These are phyloP conservation scores for Hoplostethus atlanticus DNA, from an alignment of 2,797 vertebrate species.

Conservation along the genomic window DNA sequence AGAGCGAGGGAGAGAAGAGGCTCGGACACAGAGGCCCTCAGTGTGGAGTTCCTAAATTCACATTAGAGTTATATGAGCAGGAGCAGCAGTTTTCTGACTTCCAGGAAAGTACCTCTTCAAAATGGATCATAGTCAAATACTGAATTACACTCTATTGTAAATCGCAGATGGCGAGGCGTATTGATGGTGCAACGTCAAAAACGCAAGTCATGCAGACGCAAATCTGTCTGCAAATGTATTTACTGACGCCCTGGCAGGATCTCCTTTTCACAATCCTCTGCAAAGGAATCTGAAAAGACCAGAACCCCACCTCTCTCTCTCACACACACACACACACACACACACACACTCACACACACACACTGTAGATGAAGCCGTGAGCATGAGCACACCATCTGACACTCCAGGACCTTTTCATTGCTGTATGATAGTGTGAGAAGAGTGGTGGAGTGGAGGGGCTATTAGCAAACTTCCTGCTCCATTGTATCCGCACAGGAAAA, in stretches of 20 bases:
- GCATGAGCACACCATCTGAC: slow-evolving; percentile 56
- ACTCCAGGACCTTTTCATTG: slow-evolving; percentile 51
- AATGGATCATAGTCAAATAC: slow-evolving; percentile 54
- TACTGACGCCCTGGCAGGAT: slow-evolving; percentile 68
- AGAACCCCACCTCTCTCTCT: slow-evolving; percentile 6
- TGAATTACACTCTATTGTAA: slow-evolving; percentile 46
- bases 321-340: no score
- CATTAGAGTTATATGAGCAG: slow-evolving; percentile 57
- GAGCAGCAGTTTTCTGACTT: slow-evolving; percentile 46
- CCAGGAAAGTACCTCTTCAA: slow-evolving; percentile 62
- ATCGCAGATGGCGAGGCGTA: slow-evolving; percentile 43
- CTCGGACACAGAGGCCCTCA: slow-evolving; percentile 64
- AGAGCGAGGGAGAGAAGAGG: slow-evolving; percentile 26
- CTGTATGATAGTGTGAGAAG: slow-evolving; percentile 47
- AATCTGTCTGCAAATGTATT: slow-evolving; percentile 79
- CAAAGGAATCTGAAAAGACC: slow-evolving; percentile 53
- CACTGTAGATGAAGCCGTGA: neutral
- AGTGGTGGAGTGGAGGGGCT: slow-evolving; percentile 59
- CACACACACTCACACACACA: slow-evolving; percentile 1
- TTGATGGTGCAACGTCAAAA: neutral
- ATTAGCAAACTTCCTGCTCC: slow-evolving; percentile 85
- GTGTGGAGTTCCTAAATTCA: slow-evolving; percentile 70
- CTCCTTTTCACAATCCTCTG: slow-evolving; percentile 67
- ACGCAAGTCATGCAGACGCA: slow-evolving; percentile 58
- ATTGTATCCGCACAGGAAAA: slow-evolving; percentile 87